Conservation (phyloP, 2,888 invertebrate genomes). For the Cyclophora punctaria region DNA sequence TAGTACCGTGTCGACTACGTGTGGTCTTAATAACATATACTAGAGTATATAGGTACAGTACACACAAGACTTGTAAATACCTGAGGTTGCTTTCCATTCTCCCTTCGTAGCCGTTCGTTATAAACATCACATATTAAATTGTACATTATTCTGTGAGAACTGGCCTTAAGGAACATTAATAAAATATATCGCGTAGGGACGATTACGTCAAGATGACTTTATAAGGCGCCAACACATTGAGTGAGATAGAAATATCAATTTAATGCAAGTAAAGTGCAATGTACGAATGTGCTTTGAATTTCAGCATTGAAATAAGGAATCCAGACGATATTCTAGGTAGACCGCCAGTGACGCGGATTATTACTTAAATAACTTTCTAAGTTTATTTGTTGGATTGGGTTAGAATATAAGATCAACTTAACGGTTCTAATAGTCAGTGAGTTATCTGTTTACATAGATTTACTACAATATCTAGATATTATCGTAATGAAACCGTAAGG, state of each 20-base stretch:
- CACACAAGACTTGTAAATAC: too few relatives aligned
- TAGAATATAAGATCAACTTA: too few relatives aligned
- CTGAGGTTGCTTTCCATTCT: slow-evolving; percentile 3
- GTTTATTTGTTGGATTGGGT: background rate
- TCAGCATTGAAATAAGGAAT: slow-evolving; percentile 6
- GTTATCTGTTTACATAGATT: too few relatives aligned
- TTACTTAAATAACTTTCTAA: background rate
- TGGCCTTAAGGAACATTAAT: slow-evolving; percentile 32
- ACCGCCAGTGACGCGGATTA: background rate
- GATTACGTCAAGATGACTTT: slow-evolving; percentile 36
- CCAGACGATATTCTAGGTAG: slow-evolving; percentile 12
- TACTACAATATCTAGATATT: too few relatives aligned
- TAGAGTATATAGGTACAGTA: too few relatives aligned
- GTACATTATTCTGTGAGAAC: slow-evolving; percentile 34
- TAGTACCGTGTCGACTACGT: background rate
- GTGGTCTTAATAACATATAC: background rate
- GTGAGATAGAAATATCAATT: slow-evolving; percentile 50
- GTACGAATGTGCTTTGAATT: slow-evolving; percentile 9
- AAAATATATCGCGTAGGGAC: slow-evolving; percentile 45
- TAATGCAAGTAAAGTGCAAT: slow-evolving; percentile 17
- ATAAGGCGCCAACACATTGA: slow-evolving; percentile 46
- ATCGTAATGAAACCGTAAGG: too few relatives aligned
- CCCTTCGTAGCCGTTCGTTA: background rate
- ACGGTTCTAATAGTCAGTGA: too few relatives aligned
- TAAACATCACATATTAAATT: slow-evolving; percentile 10